Evolutionary conservation across 2,113 vertebrate species (phyloP).

Genomic region (Raja brachyura): DNA sequence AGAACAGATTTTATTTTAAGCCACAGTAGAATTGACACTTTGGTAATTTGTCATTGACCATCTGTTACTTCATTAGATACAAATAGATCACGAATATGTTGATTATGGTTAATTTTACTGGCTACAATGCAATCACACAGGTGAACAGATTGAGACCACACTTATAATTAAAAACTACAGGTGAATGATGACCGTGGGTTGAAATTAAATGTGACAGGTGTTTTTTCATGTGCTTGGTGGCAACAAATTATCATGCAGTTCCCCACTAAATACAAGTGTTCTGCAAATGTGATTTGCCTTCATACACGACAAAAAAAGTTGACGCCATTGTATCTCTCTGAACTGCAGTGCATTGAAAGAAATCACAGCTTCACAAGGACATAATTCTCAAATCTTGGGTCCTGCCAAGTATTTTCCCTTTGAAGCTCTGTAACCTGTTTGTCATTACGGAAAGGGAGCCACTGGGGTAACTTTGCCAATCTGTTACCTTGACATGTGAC

Average conservation of each 20-base stretch:
- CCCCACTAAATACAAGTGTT: not conserved
- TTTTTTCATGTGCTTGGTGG: not conserved
- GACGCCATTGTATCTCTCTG: not conserved
- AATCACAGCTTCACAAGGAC: not conserved
- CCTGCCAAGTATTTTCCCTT: not conserved
- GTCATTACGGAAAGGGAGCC: not conserved
- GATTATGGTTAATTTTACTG: not conserved
- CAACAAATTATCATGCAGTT: not conserved
- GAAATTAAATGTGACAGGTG: constrained; percentile 1
- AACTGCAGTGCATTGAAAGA: not conserved
- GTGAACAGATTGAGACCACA: not conserved
- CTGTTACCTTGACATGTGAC: not conserved
- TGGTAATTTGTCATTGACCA: not conserved
- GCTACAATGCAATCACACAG: not conserved
- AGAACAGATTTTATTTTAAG: not conserved
- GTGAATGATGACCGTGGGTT: not conserved
- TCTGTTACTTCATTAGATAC: not conserved
- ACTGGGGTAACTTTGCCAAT: not conserved
- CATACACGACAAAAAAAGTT: not conserved
- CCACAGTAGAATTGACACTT: not conserved
- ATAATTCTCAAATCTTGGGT: not conserved
- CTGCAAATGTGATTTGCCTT: not conserved
- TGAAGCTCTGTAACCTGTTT: not conserved
- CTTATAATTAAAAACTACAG: not conserved
- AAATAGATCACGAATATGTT: not conserved